A percentile compares a stretch with the other conserved stretches of the same genome.
Conservation (phyloP, 2,113 vertebrate species). For the Pelecanus crispus region DNA sequence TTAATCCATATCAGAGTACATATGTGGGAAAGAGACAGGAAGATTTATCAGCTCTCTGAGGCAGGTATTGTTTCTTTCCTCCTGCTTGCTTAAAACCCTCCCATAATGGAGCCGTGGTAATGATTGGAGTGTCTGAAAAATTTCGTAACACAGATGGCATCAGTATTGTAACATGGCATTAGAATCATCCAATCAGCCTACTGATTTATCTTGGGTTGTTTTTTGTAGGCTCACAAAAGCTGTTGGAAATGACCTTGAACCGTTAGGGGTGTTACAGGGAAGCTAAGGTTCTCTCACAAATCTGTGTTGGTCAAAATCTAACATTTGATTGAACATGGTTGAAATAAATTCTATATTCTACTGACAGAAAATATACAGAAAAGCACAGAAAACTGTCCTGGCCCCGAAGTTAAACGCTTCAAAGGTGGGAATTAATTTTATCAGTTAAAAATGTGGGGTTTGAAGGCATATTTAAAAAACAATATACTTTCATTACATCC, state of each 20-base stretch:
- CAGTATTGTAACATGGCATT: neutral
- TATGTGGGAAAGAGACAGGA: conserved; percentile 3
- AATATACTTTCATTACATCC: neutral
- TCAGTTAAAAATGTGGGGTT: neutral
- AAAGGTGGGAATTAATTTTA: neutral
- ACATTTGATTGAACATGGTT: neutral
- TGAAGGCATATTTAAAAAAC: neutral
- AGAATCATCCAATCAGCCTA: neutral
- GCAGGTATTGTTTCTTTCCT: conserved; percentile 12
- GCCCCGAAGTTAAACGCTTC: neutral
- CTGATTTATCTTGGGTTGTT: neutral
- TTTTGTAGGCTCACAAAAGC: neutral
- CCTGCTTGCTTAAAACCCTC: neutral
- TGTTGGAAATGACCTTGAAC: neutral
- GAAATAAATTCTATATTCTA: neutral
- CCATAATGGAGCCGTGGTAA: neutral
- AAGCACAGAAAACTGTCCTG: neutral
- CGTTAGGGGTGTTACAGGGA: neutral
- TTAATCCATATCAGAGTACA: conserved; percentile 8
- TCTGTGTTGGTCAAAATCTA: neutral
- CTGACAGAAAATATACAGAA: neutral
- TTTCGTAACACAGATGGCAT: neutral
- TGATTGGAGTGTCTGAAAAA: conserved; percentile 3
- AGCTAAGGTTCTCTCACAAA: neutral
- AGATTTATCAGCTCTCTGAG: conserved; percentile 40